A percentile compares a stretch with the other conserved stretches of the same genome.
These are phyloP conservation scores for Willowsia nigromaculata DNA, from an alignment of 2,888 invertebrate species.

Conservation along the genomic window DNA sequence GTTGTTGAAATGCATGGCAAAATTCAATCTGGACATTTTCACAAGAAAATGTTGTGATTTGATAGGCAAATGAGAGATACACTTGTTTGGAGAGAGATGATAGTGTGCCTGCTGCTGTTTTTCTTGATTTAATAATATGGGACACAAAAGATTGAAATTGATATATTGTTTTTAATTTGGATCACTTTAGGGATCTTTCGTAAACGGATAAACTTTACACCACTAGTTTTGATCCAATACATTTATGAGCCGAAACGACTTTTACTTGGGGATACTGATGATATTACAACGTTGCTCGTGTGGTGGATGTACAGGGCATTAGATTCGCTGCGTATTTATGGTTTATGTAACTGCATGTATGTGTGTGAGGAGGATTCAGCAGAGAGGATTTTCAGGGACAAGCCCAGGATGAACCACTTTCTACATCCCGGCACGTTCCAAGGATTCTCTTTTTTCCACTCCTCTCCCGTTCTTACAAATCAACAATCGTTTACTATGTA, in stretches of 20 bases:
- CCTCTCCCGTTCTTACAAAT: constrained; percentile 22
- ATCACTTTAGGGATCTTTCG: neutral
- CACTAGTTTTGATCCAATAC: neutral
- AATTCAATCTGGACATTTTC: too few relatives aligned
- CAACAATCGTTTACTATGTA: constrained; percentile 7
- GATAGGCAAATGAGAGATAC: neutral
- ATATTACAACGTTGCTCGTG: neutral
- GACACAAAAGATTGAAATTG: constrained; percentile 63
- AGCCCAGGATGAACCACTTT: constrained; percentile 70
- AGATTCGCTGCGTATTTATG: neutral
- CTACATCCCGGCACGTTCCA: constrained; percentile 68
- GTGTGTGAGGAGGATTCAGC: constrained; percentile 62
- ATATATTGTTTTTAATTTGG: constrained; percentile 76
- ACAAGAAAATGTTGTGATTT: neutral
- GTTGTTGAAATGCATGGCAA: too few relatives aligned
- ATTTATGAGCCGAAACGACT: neutral
- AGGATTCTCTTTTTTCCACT: constrained; percentile 14
- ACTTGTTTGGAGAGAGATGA: neutral
- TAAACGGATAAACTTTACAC: neutral
- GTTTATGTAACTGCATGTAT: neutral
- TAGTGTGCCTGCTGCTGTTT: neutral
- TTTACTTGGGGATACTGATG: neutral
- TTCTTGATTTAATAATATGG: neutral
- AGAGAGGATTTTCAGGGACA: constrained; percentile 67
- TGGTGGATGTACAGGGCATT: neutral